Evolutionary conservation across 1,140 invertebrate species (phyloP).

Genomic region (Pseudachorutes palmiensis): DNA sequence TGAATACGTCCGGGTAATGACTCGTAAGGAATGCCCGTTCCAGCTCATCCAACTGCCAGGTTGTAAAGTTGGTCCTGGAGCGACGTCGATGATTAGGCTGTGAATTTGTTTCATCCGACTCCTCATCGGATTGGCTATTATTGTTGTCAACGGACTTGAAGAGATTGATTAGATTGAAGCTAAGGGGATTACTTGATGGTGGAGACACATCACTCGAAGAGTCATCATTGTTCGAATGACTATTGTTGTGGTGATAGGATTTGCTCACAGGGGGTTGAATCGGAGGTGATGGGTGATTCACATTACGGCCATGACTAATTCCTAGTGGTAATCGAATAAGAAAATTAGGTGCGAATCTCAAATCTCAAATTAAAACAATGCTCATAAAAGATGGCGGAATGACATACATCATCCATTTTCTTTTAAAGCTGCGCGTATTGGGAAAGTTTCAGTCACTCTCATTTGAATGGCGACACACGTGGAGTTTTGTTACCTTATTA

Average conservation of each 20-base stretch:
- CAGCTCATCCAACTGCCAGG: slow-evolving; percentile 96
- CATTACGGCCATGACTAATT: background rate
- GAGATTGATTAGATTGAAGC: slow-evolving; percentile 10
- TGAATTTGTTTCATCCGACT: slow-evolving; percentile 6
- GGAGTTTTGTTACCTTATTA: too few species aligned
- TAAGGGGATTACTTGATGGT: background rate
- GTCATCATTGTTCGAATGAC: background rate
- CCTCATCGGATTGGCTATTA: background rate
- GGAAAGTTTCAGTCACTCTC: too few species aligned
- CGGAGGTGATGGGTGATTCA: slow-evolving; percentile 2
- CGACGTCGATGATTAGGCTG: slow-evolving; percentile 53
- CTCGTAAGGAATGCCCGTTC: slow-evolving; percentile 91
- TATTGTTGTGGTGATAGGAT: background rate
- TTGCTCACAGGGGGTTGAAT: background rate
- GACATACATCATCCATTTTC: too few species aligned
- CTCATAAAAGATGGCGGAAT: too few species aligned
- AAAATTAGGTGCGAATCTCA: too few species aligned
- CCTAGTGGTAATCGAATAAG: background rate
- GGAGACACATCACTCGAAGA: background rate
- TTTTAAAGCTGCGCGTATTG: too few species aligned
- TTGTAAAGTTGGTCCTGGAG: slow-evolving; percentile 96
- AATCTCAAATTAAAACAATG: too few species aligned
- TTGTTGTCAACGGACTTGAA: slow-evolving; percentile 7
- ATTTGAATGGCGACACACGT: too few species aligned
- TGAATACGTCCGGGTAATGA: slow-evolving; percentile 79